Evolutionary conservation across 35 echinoderm and acorn worm species (phyloP).

Genomic region (Ptychodera flava): DNA sequence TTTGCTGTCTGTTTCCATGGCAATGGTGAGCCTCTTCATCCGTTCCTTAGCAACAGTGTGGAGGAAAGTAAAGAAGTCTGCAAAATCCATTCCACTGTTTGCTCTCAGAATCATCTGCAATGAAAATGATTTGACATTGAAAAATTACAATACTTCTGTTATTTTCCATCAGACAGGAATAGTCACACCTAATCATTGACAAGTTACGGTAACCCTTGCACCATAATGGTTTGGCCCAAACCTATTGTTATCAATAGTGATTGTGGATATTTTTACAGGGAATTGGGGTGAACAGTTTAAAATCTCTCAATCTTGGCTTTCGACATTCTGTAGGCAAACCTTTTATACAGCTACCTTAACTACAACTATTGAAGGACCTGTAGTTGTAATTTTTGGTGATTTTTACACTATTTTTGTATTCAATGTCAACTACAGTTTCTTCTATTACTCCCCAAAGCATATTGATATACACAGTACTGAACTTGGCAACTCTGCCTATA

Average conservation of each 20-base stretch:
- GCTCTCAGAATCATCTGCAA: conserved; percentile 89
- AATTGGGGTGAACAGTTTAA: not conserved
- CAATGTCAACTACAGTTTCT: too few species aligned
- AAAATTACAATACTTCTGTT: not conserved
- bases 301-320: too few species aligned
- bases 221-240: too few species aligned
- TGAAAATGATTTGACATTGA: not conserved
- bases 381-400: too few species aligned
- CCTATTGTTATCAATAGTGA: too few species aligned
- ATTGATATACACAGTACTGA: too few species aligned
- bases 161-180: not conserved
- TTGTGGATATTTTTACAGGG: too few species aligned
- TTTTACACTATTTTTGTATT: too few species aligned
- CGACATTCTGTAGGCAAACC: too few species aligned
- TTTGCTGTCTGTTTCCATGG: not conserved
- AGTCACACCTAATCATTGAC: not conserved
- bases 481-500: too few species aligned
- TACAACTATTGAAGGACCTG: not conserved
- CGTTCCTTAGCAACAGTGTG: conserved; percentile 46
- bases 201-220: not conserved
- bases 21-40: not conserved
- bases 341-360: too few species aligned
- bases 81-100: conserved; percentile 82
- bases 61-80: conserved; percentile 75
- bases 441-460: too few species aligned